Conservation (phyloP, 2,888 invertebrate genomes). For the Lamellibrachia satsuma region DNA sequence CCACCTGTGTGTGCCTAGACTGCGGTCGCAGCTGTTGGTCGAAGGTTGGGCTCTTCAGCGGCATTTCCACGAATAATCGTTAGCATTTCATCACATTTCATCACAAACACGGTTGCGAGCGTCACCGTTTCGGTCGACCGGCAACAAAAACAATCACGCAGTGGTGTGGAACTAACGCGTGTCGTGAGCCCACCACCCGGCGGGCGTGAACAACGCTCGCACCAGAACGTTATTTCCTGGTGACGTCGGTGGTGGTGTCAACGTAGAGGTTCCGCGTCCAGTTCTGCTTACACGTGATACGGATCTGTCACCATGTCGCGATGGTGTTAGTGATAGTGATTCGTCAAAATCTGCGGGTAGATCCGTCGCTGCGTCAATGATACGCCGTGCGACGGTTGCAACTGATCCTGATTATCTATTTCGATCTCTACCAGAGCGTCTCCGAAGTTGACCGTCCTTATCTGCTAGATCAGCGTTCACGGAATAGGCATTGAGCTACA, state of each 20-base stretch:
- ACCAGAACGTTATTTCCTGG: background rate
- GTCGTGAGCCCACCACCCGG: background rate
- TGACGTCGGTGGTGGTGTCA: background rate
- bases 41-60: background rate
- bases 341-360: background rate
- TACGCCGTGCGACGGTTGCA: background rate
- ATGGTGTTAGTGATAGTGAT: background rate
- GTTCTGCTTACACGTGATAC: background rate
- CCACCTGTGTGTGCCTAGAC: background rate
- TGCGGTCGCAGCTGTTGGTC: background rate
- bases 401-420: background rate
- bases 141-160: background rate
- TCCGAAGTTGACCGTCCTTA: background rate
- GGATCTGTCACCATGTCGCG: background rate
- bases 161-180: background rate
- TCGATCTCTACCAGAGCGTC: background rate
- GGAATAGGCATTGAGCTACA: background rate
- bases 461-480: background rate
- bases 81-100: conserved; percentile 3
- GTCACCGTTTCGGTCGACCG: background rate
- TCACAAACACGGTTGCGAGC: background rate
- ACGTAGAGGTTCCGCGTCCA: background rate
- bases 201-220: background rate
- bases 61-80: background rate
- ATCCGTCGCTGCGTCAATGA: background rate